Base-by-base conservation (phyloP, 2,113 vertebrate species). In the Strix uralensis region DNA sequence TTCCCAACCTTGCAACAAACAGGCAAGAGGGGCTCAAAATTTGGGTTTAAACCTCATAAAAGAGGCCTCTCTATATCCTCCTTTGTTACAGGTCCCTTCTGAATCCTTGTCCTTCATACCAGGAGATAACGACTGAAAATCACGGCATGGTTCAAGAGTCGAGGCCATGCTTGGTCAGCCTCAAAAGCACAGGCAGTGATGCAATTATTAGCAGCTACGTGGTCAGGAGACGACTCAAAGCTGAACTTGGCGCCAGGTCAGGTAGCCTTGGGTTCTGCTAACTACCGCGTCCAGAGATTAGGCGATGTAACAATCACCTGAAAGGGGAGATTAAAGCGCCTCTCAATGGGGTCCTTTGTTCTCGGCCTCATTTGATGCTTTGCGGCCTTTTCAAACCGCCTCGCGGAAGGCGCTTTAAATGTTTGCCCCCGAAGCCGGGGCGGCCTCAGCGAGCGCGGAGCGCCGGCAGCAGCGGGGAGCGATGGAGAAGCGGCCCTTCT, bases 401-500 rank as follows among this genome's bases (percentile, higher is more conserved):
- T 36, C 54, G 74, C 32, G 15, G 32, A 91, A 61, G 34, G 70
- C 47, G 73, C 92, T 96, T 97, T 97, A 95, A 96, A 97, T 88
- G 62, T 94, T 96, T 75, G 84, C 10, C 51, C 47, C 19, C 17
- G 5, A 11, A 19, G 22, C 29, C 26, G 14, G 14, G 34, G 14
- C 30, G 16, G 73, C 44, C 26, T 7, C 20, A 90, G 51, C 12
- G 72, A 59, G 69, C 30, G 21, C 25, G 42, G 25, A 27, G 7
- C 7, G 55, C 36, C 17, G 30, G 26, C 47, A 17, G 59, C 51
- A 19, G 5, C 6, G 14, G 34, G 29, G 13, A 8, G 40, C 1
- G 23, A 97, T 97, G 97, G 94, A 95, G 55, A 94, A 92, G 47
- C 83, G 82, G 0, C 22, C 44, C 84, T 99, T 98, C 84, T 98